Base-by-base conservation (phyloP, 2,113 vertebrate species). In the Canis aureus region DNA sequence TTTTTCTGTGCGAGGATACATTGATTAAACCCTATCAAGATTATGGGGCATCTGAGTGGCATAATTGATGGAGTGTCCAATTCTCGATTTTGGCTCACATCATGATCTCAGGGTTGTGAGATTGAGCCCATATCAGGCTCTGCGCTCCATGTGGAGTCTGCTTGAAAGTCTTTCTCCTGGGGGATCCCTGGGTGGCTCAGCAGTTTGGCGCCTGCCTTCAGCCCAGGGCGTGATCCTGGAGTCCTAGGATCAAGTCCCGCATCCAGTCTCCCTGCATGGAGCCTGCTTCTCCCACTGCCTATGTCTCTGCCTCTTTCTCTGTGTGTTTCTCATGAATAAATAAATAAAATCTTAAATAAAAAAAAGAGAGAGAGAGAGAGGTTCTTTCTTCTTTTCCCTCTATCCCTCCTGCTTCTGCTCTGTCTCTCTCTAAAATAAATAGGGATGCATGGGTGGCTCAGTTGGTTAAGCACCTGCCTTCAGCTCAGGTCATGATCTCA, bases 31-130 rank as follows among this genome's bases (percentile, higher is more conserved):
- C 43, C 23, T 49, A 7, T 51, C 3, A 3, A 27, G 73, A 49
- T 49, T 23, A 25, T 32, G 15, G 32, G 66, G 66, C 15, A 1
- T 32, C 32, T 67, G 32, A 16, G 66, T 67, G 29, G 66, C 29
- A 1, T 16, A 35, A 17, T n/a, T 16, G 19, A 1, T 19, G n/a
- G 32, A 64, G n/a, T 8, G 0, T n/a, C 32, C 67, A 35, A 4
- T 17, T 69, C 43, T 43, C 6, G 6, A 43, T 43, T 43, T 43
- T 43, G 43, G 43, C 43, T 43, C 43, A 43, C 43, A 6, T 43
- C 43, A 43, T 43, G 43, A 43, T 43, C 43, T 43, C 43, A 43
- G 5, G 43, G 43, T 43, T 43, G 43, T 43, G 43, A 43, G 43
- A 43, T 43, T 43, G 43, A 43, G 43, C 43, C 43, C 43, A 43